phyloP scores from a whole-genome alignment of 2,888 invertebrate species.

The Chrysina gloriosa region DNA sequence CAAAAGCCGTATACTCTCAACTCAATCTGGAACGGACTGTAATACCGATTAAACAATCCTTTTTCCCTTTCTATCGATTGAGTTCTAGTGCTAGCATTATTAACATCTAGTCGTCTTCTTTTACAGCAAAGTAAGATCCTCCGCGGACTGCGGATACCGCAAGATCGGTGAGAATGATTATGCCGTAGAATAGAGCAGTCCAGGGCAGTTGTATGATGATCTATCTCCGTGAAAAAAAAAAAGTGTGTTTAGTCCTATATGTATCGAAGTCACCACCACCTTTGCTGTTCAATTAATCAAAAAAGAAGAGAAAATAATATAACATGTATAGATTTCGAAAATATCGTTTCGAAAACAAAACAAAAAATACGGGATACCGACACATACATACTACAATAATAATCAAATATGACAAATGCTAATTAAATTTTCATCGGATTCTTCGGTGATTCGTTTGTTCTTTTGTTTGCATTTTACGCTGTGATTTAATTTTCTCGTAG shows the following conservation, averaged over 20 bases:
- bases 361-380: background rate
- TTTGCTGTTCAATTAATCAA: conserved; percentile 58
- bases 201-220: conserved; percentile 42
- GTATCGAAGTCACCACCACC: conserved; percentile 53
- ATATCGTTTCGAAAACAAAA: conserved; percentile 2
- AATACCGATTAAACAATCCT: no score
- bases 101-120: conserved; percentile 17
- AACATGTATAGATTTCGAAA: conserved; percentile 22
- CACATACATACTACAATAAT: no score
- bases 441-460: no score
- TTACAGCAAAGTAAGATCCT: conserved; percentile 84
- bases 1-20: no score
- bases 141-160: conserved; percentile 79
- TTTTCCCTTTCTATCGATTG: no score
- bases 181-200: conserved; percentile 30
- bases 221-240: conserved; percentile 39
- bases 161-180: conserved; percentile 72
- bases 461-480: background rate
- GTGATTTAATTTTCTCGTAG: background rate
- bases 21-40: no score
- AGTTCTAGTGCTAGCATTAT: conserved; percentile 5
- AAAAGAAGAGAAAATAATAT: conserved; percentile 14
- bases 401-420: no score
- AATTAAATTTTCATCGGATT: no score
- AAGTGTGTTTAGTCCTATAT: conserved; percentile 38